These are phyloP conservation scores for Yponomeuta evonymella DNA, from an alignment of 2,888 invertebrate species.

Conservation along the genomic window DNA sequence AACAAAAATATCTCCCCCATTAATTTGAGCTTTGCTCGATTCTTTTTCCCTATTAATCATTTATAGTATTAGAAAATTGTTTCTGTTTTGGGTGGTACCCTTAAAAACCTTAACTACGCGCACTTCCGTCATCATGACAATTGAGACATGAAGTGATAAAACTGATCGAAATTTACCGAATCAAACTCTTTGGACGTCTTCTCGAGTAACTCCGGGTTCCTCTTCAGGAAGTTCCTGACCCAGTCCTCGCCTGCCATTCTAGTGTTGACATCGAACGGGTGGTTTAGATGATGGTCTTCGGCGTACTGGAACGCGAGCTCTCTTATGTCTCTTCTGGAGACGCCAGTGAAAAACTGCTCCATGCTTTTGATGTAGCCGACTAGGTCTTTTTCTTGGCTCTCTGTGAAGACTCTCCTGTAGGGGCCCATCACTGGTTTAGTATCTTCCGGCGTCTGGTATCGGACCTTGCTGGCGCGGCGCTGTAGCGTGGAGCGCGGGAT, in stretches of 20 bases:
- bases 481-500: constrained; percentile 69
- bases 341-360: constrained; percentile 70
- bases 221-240: constrained; percentile 68
- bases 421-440: constrained; percentile 68
- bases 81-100: not conserved
- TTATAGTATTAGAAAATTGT: not conserved
- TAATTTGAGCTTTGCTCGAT: constrained; percentile 31
- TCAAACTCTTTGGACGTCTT: constrained; percentile 55
- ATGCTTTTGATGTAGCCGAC: constrained; percentile 71
- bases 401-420: constrained; percentile 67
- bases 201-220: constrained; percentile 62
- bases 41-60: not conserved
- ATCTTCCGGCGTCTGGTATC: constrained; percentile 55
- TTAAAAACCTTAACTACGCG: not conserved
- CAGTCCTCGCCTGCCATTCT: constrained; percentile 72
- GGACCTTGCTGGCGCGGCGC: constrained; percentile 65
- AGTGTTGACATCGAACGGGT: constrained; percentile 65
- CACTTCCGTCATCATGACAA: constrained; percentile 50
- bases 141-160: constrained; percentile 71
- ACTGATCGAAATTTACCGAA: constrained; percentile 70
- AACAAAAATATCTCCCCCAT: constrained; percentile 5
- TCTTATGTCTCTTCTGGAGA: constrained; percentile 64
- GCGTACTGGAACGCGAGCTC: constrained; percentile 71
- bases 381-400: constrained; percentile 65
- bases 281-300: constrained; percentile 60